A percentile compares a stretch with the other conserved stretches of the same genome.
These are phyloP conservation scores for Macquaria ambigua DNA, from an alignment of 2,113 vertebrate genomes.

Conservation along the genomic window DNA sequence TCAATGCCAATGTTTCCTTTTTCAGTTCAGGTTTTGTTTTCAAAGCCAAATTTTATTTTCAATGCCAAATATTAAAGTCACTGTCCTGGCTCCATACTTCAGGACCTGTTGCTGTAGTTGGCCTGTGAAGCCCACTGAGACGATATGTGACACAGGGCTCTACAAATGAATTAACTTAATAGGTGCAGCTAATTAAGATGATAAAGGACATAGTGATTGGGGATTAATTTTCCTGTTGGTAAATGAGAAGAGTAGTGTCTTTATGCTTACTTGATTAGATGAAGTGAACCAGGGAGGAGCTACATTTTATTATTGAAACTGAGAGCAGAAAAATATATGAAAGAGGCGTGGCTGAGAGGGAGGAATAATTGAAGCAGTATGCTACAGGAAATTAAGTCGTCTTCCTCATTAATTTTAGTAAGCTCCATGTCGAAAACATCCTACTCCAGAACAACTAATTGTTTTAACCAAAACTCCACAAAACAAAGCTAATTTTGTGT, in stretches of 20 bases:
- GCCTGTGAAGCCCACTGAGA: not conserved
- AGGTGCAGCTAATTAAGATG: not conserved
- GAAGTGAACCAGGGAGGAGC: not conserved
- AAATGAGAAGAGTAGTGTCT: not conserved
- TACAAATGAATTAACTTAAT: not conserved
- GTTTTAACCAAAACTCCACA: not conserved
- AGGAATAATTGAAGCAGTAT: not conserved
- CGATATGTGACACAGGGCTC: not conserved
- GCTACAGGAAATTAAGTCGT: not conserved
- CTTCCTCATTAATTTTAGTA: not conserved
- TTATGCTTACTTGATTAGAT: not conserved
- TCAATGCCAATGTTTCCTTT: no score
- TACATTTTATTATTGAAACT: not conserved
- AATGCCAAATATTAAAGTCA: no score
- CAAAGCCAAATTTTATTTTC: no score
- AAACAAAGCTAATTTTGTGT: not conserved
- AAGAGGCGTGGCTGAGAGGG: not conserved
- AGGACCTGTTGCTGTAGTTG: not conserved
- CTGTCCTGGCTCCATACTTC: no score
- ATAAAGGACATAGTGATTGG: not conserved
- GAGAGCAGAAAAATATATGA: not conserved
- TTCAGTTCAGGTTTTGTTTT: no score
- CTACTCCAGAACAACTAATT: not conserved
- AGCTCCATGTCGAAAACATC: not conserved
- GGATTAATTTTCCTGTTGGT: not conserved